phyloP scores from a whole-genome alignment of 2,888 invertebrate genomes.

The Xestoiulus laeticollis region DNA sequence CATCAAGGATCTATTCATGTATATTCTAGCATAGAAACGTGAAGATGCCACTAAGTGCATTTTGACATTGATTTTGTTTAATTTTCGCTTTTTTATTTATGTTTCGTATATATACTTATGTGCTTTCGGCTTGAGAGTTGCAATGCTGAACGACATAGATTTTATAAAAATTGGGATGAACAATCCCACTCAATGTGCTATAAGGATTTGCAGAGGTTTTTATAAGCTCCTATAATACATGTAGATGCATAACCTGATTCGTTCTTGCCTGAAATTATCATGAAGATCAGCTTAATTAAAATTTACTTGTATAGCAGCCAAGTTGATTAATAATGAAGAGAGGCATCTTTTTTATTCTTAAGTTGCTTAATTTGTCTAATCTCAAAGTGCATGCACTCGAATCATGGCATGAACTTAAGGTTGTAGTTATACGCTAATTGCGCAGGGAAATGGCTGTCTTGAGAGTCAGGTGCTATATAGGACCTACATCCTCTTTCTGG shows the following conservation, averaged over 20 bases:
- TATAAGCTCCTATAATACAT: neutral
- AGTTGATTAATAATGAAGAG: neutral
- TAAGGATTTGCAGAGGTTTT: neutral
- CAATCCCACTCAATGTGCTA: neutral
- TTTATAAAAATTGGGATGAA: neutral
- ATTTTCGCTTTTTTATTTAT: neutral
- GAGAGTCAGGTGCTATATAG: neutral
- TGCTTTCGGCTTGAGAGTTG: neutral
- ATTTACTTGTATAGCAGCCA: neutral
- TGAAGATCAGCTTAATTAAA: neutral
- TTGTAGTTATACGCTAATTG: neutral
- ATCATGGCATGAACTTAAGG: neutral
- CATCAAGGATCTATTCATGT: too few species aligned
- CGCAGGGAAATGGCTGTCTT: neutral
- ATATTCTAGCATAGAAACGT: too few species aligned
- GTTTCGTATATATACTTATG: neutral
- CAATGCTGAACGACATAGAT: neutral
- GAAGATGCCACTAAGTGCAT: neutral
- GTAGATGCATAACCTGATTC: neutral
- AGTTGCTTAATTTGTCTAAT: neutral
- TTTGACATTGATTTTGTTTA: neutral
- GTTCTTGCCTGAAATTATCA: neutral
- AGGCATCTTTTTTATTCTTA: neutral
- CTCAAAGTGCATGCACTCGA: neutral
- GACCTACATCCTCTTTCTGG: neutral